These are phyloP conservation scores for Yponomeuta plumbellus DNA, from an alignment of 2,888 invertebrate genomes.

Conservation along the genomic window DNA sequence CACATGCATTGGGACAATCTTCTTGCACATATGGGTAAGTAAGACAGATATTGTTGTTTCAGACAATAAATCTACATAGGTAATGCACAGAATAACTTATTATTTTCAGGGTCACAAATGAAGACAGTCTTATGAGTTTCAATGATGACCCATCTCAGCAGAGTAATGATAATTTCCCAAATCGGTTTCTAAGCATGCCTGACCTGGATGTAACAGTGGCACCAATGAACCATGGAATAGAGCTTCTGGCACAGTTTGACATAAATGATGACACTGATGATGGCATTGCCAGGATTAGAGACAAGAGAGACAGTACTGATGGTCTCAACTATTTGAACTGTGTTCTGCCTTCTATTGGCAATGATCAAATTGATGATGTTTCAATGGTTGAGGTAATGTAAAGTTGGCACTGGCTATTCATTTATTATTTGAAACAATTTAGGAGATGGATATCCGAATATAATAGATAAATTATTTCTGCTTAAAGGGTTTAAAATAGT, in stretches of 20 bases:
- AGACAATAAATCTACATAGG: not conserved
- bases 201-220: constrained; percentile 48
- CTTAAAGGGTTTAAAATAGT: too few relatives aligned
- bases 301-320: constrained; percentile 20
- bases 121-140: constrained; percentile 6
- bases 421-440: too few relatives aligned
- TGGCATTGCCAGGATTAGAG: constrained; percentile 30
- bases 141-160: constrained; percentile 41
- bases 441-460: too few relatives aligned
- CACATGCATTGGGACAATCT: not conserved
- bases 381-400: constrained; percentile 48
- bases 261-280: constrained; percentile 52
- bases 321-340: constrained; percentile 56
- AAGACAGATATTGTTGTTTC: not conserved
- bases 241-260: constrained; percentile 59
- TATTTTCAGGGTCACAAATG: constrained; percentile 1
- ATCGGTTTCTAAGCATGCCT: constrained; percentile 61
- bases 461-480: too few relatives aligned
- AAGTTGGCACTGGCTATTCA: too few relatives aligned
- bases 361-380: constrained; percentile 58
- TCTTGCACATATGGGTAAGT: not conserved
- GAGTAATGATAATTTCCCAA: constrained; percentile 33
- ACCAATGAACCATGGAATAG: constrained; percentile 42
- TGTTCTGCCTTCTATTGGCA: constrained; percentile 62
- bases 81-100: not conserved